These are phyloP conservation scores for Cettia cetti DNA, from an alignment of 2,113 vertebrate species.

Conservation along the genomic window DNA sequence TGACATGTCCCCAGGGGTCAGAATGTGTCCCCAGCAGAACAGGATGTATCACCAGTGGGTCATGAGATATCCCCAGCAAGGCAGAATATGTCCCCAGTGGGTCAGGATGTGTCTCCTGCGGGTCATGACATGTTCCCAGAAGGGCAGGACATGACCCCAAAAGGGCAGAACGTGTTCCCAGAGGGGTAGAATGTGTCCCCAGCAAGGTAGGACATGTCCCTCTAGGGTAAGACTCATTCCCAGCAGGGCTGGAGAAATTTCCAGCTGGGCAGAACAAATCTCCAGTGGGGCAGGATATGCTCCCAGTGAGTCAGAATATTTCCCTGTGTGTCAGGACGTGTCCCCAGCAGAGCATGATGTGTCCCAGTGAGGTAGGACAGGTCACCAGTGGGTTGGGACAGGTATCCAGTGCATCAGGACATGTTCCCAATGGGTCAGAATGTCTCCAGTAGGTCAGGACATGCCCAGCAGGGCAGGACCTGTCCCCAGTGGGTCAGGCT, in stretches of 20 bases:
- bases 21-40: background rate
- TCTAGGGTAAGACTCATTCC: fast-evolving
- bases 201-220: too few species aligned
- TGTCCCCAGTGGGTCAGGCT: fast-evolving
- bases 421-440: background rate
- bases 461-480: background rate
- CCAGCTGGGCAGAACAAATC: background rate
- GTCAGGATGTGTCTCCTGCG: fast-evolving
- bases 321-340: background rate
- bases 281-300: fast-evolving
- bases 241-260: background rate
- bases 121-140: background rate
- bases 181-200: background rate
- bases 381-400: background rate
- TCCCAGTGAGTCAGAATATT: background rate
- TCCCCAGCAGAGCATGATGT: background rate
- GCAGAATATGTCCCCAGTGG: background rate
- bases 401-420: fast-evolving
- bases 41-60: background rate
- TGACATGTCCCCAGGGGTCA: background rate
- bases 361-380: background rate
- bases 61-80: background rate
- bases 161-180: background rate
- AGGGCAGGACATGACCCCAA: background rate
- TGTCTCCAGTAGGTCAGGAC: too few species aligned